Evolutionary conservation across 2,797 vertebrate genomes (phyloP), one percentile per base, ranked within the genome.

Genomic region (Trachops cirrhosus): DNA sequence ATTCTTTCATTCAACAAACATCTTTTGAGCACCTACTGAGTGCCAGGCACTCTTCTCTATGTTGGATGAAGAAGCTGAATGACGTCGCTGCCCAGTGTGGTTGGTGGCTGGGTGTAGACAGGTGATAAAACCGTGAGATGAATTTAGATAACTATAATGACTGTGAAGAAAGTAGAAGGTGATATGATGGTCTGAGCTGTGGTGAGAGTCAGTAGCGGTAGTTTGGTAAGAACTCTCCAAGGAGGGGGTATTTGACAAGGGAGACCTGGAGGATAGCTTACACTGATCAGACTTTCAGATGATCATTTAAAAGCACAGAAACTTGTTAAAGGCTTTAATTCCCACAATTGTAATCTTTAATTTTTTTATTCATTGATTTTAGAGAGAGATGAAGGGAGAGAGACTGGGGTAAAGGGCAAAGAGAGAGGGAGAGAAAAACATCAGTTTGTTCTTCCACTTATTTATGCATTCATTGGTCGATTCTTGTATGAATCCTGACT

Each of bases 261-360:
- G 46, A 80, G 15, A 70, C 9, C 19, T 54, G 68, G 88, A 67
- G 6, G 24, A 34, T 59, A 68, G 19, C 11, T 6, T 52, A 70
- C 10, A 62, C 9, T 34, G 21, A 90, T 57, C 34, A 86, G 74
- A 89, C 29, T 64, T 94, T 57, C 1, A 86, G 70, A 44, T 32
- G 10, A 57, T 79, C 41, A 48, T n/a, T 78, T 52, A 71, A 71
- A 78, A 70, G 44, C n/a, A 62, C 29, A 79, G 26, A 29, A 62
- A 78, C 32, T 84, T 74, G 34, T 91, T 94, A 89, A 93, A 80
- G 16, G 21, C 64, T 94, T 94, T 91, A 74, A 64, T 92, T 84
- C 34, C 7, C 16, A 71, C 10, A 57, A 39, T 67, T 19, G 22
- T 32, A 64, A 16, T 64, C 59, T 32, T 64, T 64, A 64, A 29